These are phyloP conservation scores for Lathamus discolor DNA, from an alignment of 2,113 vertebrate genomes.

Conservation along the genomic window DNA sequence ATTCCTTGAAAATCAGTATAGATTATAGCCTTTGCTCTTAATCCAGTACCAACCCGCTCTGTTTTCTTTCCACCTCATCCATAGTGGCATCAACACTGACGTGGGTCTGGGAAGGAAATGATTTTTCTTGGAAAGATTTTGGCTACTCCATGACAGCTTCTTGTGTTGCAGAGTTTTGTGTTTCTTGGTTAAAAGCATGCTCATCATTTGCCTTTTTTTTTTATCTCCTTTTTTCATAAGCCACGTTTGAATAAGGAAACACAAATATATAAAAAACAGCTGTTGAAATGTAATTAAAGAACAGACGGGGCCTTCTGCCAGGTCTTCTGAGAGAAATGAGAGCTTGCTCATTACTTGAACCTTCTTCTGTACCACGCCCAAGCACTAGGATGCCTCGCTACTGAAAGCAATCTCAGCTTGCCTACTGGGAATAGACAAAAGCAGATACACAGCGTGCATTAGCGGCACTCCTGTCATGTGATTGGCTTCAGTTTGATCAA, in stretches of 20 bases:
- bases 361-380: slow-evolving; percentile 4
- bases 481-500: background rate
- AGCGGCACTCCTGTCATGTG: background rate
- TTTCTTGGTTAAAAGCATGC: slow-evolving; percentile 38
- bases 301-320: slow-evolving; percentile 58
- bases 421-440: slow-evolving; percentile 24
- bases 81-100: background rate
- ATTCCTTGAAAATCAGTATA: background rate
- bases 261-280: slow-evolving; percentile 71
- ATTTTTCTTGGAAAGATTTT: slow-evolving; percentile 41
- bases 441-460: background rate
- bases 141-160: slow-evolving; percentile 20
- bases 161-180: slow-evolving; percentile 20
- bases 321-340: slow-evolving; percentile 59
- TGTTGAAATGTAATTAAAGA: slow-evolving; percentile 73
- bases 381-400: background rate
- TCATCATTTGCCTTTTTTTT: slow-evolving; percentile 8
- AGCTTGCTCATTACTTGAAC: slow-evolving; percentile 24
- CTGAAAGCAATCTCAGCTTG: slow-evolving; percentile 17
- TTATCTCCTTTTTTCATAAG: background rate
- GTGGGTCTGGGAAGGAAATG: background rate
- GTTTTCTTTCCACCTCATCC: slow-evolving; percentile 7
- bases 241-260: slow-evolving; percentile 62
- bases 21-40: background rate
- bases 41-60: background rate